A percentile compares a stretch with the other conserved stretches of the same genome.
Evolutionary conservation across 2,888 invertebrate genomes (phyloP).

Genomic region (Philhelius pedissequus): DNA sequence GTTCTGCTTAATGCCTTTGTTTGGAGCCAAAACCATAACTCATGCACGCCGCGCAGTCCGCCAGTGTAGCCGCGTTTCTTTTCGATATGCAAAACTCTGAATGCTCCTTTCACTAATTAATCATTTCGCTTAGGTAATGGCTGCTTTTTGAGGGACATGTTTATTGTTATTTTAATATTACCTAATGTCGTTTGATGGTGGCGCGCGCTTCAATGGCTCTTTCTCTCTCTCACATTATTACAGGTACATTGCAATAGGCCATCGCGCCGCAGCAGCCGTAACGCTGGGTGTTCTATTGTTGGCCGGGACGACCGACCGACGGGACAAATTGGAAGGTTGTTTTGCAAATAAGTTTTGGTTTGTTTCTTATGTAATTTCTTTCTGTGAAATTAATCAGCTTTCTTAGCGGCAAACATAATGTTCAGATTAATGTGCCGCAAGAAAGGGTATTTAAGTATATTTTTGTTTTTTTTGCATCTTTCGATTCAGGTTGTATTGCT

Average conservation of each 20-base stretch:
- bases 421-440: not conserved
- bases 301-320: too few relatives aligned
- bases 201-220: not conserved
- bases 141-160: conserved; percentile 57
- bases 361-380: conserved; percentile 46
- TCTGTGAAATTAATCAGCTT: conserved; percentile 18
- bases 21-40: conserved; percentile 54
- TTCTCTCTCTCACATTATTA: too few relatives aligned
- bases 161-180: conserved; percentile 42
- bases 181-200: conserved; percentile 45
- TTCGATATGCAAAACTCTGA: conserved; percentile 44
- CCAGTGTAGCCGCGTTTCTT: conserved; percentile 42
- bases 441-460: not conserved
- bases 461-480: not conserved
- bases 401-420: not conserved
- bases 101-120: conserved; percentile 68
- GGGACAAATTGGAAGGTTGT: conserved; percentile 51
- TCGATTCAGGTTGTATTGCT: not conserved
- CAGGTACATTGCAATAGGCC: not conserved
- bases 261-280: not conserved
- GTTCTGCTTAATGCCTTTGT: conserved; percentile 54
- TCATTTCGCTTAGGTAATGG: conserved; percentile 63
- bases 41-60: not conserved
- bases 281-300: conserved; percentile 48
- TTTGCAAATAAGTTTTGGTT: conserved; percentile 35